Evolutionary conservation across 2,888 invertebrate genomes (phyloP), one percentile per base, ranked within the genome.

Genomic region (Ophion slaviceki): DNA sequence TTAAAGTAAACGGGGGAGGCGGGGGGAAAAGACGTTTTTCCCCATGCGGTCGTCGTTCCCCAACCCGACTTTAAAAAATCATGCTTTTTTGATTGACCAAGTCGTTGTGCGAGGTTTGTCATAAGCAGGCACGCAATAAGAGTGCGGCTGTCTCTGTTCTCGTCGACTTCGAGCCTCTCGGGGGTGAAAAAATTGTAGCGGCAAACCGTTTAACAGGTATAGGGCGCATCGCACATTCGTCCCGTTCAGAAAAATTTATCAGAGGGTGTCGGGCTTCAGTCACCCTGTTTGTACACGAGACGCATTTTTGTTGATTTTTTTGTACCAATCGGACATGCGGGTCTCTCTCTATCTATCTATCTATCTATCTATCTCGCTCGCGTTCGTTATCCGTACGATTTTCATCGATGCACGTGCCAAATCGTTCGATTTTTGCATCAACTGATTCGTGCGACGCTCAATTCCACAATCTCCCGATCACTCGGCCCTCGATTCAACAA

Each of bases 221-320:
- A 61, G 61, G 47, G 47, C 14, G 40, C 79, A 71, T 80, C 80
- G 80, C 72, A 74, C 80, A 64, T 66, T 57, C 66, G 80, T 80
- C 80, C 80, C 72, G 80, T 80, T 74, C 11, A 64, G 24, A 59
- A 80, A 78, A 78, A 81, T 74, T 81, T 81, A 81, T 81, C 80
- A 81, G 80, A 81, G 80, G 80, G 80, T 81, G 75, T 81, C 80
- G 80, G 80, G 75, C 75, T 68, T 75, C 74, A 75, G 80, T 81
- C 80, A 81, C 80, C 80, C 80, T 81, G 80, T 75, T 81, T 81
- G 45, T 74, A 68, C 57, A 53, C 64, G 70, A 59, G 66, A 62
- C 72, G 67, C 20, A 57, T 47, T 70, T 62, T 70, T 62, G 59
- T 78, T 70, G 45, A 45, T 79, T 70, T 77, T n/a, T 77, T 53